phyloP scores from a whole-genome alignment of 2,797 vertebrate genomes.

The Pseudomugil gertrudae region DNA sequence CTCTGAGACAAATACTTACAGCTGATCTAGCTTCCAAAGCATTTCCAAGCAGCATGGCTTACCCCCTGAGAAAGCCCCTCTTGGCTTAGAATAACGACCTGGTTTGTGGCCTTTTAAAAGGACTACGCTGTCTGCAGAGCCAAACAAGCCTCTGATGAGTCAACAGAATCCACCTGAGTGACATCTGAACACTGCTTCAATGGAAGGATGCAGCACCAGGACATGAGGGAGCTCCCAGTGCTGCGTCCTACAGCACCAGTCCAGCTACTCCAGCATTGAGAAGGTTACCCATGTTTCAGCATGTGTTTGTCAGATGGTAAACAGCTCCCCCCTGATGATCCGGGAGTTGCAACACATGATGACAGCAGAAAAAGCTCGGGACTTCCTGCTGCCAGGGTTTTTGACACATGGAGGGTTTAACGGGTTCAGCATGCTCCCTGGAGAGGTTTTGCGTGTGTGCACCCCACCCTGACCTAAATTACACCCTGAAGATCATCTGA shows the following conservation, averaged over 20 bases:
- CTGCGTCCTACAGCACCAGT: no score
- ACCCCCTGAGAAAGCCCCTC: not conserved
- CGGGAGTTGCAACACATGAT: slow-evolving; percentile 5
- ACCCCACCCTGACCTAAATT: slow-evolving; percentile 25
- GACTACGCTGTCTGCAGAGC: not conserved
- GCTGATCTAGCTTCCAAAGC: no score
- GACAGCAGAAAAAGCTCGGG: slow-evolving; percentile 11
- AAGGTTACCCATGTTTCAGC: not conserved
- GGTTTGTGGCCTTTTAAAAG: not conserved
- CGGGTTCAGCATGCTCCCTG: not conserved
- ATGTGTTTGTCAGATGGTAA: slow-evolving; percentile 6
- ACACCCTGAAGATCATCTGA: slow-evolving; percentile 22
- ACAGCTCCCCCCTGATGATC: not conserved
- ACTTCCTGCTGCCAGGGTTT: not conserved
- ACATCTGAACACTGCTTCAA: not conserved
- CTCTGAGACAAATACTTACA: not conserved
- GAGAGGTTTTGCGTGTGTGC: slow-evolving; percentile 10
- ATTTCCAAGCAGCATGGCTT: not conserved
- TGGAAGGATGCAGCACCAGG: not conserved
- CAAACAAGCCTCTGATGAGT: not conserved
- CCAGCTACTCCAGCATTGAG: not conserved
- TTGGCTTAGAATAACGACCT: not conserved
- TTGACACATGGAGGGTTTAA: not conserved
- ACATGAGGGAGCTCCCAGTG: not conserved
- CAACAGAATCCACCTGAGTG: not conserved